phyloP scores from a whole-genome alignment of 2,113 vertebrate species.

The Ictidomys tridecemlineatus region DNA sequence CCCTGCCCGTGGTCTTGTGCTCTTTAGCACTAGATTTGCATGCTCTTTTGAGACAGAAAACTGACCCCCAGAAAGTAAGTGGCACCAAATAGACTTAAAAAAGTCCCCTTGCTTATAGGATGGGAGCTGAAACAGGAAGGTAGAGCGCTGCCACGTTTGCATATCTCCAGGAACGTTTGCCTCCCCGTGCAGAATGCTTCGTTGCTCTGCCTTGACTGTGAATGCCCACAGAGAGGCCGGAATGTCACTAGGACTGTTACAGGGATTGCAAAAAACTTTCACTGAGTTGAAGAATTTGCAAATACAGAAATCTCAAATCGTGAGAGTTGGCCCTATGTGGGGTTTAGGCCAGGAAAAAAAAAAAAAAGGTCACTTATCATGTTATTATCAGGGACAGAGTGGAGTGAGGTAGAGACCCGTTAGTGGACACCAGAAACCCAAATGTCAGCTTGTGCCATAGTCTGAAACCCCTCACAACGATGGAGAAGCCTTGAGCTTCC shows the following conservation, averaged over 20 bases:
- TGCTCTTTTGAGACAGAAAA: neutral
- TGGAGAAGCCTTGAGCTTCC: neutral
- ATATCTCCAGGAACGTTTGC: neutral
- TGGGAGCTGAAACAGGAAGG: neutral
- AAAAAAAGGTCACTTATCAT: neutral
- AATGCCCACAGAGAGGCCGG: rapidly evolving
- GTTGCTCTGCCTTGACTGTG: neutral
- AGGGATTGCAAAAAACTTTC: neutral
- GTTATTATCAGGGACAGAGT: neutral
- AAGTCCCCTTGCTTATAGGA: neutral
- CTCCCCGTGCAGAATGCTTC: rapidly evolving
- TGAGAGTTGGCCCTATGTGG: neutral
- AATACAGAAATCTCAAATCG: neutral
- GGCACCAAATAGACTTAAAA: rapidly evolving
- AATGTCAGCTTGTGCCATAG: neutral
- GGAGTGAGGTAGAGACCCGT: neutral
- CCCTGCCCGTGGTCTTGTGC: neutral
- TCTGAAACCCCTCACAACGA: neutral
- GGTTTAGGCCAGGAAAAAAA: neutral
- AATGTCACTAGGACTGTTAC: neutral
- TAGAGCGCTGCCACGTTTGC: neutral
- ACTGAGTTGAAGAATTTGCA: neutral
- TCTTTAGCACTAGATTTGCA: neutral
- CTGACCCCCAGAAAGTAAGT: neutral
- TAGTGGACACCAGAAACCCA: neutral